These are phyloP conservation scores for Herminia tarsipennalis DNA, from an alignment of 2,888 invertebrate genomes.

Conservation along the genomic window DNA sequence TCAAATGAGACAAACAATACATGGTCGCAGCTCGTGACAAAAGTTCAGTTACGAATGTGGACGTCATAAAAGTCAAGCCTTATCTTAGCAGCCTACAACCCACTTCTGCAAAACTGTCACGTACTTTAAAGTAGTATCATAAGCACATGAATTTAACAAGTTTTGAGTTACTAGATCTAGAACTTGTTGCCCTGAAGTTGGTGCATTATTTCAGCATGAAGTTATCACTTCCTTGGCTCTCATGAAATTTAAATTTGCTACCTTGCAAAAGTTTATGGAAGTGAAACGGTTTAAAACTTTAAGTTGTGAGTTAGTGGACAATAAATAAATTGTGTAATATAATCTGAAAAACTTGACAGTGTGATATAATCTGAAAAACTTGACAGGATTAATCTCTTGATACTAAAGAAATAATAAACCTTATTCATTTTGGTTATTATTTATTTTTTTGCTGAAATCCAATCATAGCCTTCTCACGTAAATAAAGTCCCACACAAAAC, in stretches of 20 bases:
- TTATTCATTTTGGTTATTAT: too few species aligned
- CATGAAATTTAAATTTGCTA: slow-evolving; percentile 33
- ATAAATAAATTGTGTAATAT: too few species aligned
- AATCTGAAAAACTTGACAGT: too few species aligned
- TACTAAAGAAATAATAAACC: too few species aligned
- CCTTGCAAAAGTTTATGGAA: slow-evolving; percentile 10
- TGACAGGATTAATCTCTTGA: too few species aligned
- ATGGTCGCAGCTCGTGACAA: too few species aligned
- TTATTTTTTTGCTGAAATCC: background rate
- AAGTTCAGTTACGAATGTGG: too few species aligned
- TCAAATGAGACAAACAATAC: too few species aligned
- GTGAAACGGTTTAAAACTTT: slow-evolving; percentile 12
- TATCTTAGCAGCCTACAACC: background rate
- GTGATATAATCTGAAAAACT: too few species aligned
- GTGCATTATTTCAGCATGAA: slow-evolving; percentile 21
- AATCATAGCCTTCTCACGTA: background rate
- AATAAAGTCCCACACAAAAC: slow-evolving; percentile 3
- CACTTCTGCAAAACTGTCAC: background rate
- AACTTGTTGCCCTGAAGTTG: slow-evolving; percentile 22
- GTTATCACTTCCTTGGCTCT: slow-evolving; percentile 27
- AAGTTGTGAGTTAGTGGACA: slow-evolving; percentile 1
- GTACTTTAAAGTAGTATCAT: background rate
- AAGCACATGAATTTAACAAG: slow-evolving; percentile 4
- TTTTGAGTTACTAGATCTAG: slow-evolving; percentile 6
- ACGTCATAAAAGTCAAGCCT: too few species aligned